phyloP scores from a whole-genome alignment of 1,140 invertebrate species.

The Brachionus rubens region DNA sequence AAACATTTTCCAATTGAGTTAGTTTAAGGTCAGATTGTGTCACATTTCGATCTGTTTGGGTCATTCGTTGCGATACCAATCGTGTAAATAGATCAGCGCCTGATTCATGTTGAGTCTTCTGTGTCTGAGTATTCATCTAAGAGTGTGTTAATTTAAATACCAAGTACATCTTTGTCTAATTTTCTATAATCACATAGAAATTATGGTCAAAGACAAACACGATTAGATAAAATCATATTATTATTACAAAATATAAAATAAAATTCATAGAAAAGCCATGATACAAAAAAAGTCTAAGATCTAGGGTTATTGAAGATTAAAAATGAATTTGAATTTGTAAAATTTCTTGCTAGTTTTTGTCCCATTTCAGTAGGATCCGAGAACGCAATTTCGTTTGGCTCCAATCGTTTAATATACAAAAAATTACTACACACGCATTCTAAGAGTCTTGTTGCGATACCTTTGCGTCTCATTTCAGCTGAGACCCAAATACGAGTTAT shows the following conservation, averaged over 20 bases:
- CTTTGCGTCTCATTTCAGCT: slow-evolving; percentile 9
- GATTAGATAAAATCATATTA: not conserved
- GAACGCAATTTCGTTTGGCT: slow-evolving; percentile 7
- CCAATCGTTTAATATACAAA: slow-evolving; percentile 7
- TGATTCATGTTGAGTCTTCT: slow-evolving; percentile 8
- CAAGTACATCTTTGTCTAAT: not conserved
- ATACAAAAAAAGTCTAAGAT: not conserved
- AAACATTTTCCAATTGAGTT: not conserved
- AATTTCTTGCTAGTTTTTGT: not conserved
- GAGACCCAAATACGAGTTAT: slow-evolving; percentile 33
- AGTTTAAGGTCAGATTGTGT: not conserved
- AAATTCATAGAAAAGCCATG: too few relatives aligned
- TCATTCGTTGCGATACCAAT: slow-evolving; percentile 10
- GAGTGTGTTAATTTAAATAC: not conserved
- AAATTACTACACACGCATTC: slow-evolving; percentile 37
- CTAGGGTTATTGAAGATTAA: slow-evolving; percentile 23
- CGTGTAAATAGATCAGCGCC: slow-evolving; percentile 21
- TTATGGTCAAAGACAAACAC: too few relatives aligned
- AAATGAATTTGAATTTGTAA: slow-evolving; percentile 3
- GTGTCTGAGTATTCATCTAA: slow-evolving; percentile 21
- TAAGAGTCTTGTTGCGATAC: not conserved
- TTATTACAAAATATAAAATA: not conserved
- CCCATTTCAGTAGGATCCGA: slow-evolving; percentile 12
- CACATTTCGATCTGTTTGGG: not conserved
- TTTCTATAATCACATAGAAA: slow-evolving; percentile 31